Percentiles rank a stretch among this genome's conserved stretches.
These are phyloP conservation scores for Synanthedon tipuliformis DNA, from an alignment of 2,888 invertebrate genomes.

Conservation along the genomic window DNA sequence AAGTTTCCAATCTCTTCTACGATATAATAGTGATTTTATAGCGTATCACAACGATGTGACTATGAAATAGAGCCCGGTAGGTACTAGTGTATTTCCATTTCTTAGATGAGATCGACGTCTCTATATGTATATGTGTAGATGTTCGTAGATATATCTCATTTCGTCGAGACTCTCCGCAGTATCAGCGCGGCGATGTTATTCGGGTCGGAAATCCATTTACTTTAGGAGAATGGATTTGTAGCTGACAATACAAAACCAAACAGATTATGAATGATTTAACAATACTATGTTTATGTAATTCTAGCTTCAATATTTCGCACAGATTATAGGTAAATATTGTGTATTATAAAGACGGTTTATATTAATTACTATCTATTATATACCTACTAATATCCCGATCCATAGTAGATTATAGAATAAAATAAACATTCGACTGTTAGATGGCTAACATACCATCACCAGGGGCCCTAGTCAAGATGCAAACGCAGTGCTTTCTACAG, in stretches of 20 bases:
- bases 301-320: background rate
- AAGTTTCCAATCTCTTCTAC: conserved; percentile 4
- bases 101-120: background rate
- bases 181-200: background rate
- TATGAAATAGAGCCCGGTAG: background rate
- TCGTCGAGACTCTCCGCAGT: background rate
- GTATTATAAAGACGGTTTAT: no score
- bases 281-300: background rate
- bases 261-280: background rate
- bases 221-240: background rate
- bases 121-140: no score
- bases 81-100: background rate
- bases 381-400: no score
- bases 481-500: no score
- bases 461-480: no score
- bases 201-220: background rate
- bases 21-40: conserved; percentile 6
- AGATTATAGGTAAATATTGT: no score
- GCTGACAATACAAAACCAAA: background rate
- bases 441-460: no score
- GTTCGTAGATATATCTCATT: background rate
- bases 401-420: no score
- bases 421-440: no score
- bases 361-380: no score
- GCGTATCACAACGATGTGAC: conserved; percentile 2